Base-by-base conservation (phyloP, 2,888 invertebrate species). In the Epinotia brunnichana region DNA sequence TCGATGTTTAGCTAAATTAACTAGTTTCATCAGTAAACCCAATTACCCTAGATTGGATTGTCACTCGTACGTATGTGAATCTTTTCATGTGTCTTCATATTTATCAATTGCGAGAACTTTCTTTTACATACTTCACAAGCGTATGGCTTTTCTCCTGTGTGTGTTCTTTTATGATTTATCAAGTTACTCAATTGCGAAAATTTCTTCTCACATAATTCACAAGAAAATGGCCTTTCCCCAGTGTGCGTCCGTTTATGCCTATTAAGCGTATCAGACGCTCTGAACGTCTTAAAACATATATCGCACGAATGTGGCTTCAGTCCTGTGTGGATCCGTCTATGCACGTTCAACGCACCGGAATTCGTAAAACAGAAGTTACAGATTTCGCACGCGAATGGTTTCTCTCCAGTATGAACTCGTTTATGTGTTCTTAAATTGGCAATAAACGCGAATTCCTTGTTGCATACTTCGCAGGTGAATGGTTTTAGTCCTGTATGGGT, bases 111-210 rank as follows among this genome's bases (percentile, higher is more conserved):
- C 15, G 17, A 21, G 41, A 61, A 61, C n/a, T 21, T 41, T 17
- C 15, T 61, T 5, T 21, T 21, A 21, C 60, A 61, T 13, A 15
- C 13, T 61, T 19, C 13, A 19, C 60, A 61, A 15, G 19, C 60
- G 21, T 61, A 61, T 0, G 60, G 60, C 5, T 41, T 61, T 15
- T 61, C 60, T 15, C 60, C 60, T 0, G 60, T 61, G 41, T 61
- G 60, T 39, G 15, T 41, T 15, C 35, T 21, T 44, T 15, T 3
- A 4, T 44, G 44, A 15, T 4, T 44, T 44, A 3, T 44, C 15
- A 44, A 44, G 15, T 44, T 44, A 15, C 44, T 44, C 15, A 5
- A 13, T 13, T 15, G 13, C 3, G 60, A 15, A 15, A 61, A 61
- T 61, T 35, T 57, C 29, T 29, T 57, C 4, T 57, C 17, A 7